Evolutionary conservation across 2,113 vertebrate genomes (phyloP).

Genomic region (Tetraodon nigroviridis): DNA sequence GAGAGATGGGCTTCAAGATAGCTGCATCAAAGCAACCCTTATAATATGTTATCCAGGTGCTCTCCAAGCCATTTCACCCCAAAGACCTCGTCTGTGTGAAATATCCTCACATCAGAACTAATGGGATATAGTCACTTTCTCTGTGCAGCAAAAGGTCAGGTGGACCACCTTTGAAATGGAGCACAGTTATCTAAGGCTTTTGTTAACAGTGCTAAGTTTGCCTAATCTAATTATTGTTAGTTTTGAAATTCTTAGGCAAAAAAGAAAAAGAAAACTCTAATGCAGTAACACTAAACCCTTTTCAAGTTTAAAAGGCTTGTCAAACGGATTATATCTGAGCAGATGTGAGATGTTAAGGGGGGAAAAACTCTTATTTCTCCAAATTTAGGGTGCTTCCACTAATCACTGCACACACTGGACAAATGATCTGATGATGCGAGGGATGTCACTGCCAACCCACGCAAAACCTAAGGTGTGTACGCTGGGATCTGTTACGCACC

Average conservation of each 20-base stretch:
- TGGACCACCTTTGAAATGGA: not conserved
- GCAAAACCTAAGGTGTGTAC: constrained; percentile 69
- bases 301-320: constrained; percentile 28
- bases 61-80: constrained; percentile 2
- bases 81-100: constrained; percentile 9
- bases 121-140: not conserved
- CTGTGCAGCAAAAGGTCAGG: constrained; percentile 7
- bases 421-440: constrained; percentile 67
- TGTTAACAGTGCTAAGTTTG: constrained; percentile 4
- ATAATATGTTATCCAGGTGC: constrained; percentile 16
- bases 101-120: not conserved
- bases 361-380: constrained; percentile 25
- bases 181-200: not conserved
- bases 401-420: constrained; percentile 56
- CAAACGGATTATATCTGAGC: constrained; percentile 11
- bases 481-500: constrained; percentile 67
- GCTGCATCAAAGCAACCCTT: constrained; percentile 11
- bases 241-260: constrained; percentile 11
- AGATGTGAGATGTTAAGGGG: constrained; percentile 7
- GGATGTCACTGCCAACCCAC: constrained; percentile 68
- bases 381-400: constrained; percentile 39
- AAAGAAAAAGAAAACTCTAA: not conserved
- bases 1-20: constrained; percentile 24
- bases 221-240: not conserved
- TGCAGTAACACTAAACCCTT: not conserved